phyloP scores from a whole-genome alignment of 2,113 vertebrate species.

The Platichthys stellatus region DNA sequence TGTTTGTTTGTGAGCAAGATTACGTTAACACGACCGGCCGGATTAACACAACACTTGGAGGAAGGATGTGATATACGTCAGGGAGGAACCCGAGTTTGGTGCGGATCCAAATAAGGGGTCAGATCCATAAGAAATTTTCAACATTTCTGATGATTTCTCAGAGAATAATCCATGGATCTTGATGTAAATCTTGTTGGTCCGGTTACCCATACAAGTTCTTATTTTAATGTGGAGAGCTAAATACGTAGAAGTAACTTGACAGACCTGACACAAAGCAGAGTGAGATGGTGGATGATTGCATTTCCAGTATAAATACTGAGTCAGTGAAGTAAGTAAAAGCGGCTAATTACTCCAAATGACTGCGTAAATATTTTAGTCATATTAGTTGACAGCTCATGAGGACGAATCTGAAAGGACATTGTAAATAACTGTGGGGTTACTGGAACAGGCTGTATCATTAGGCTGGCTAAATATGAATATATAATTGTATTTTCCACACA shows the following conservation, averaged over 20 bases:
- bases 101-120: too few relatives aligned
- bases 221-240: constrained; percentile 1
- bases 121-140: too few relatives aligned
- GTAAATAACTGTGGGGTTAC: constrained; percentile 11
- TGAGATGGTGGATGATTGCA: constrained; percentile 5
- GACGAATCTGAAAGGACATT: constrained; percentile 28
- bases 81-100: too few relatives aligned
- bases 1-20: too few relatives aligned
- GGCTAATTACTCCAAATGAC: constrained; percentile 47
- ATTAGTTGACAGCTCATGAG: constrained; percentile 35
- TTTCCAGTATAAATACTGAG: constrained; percentile 29
- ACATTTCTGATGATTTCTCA: too few relatives aligned
- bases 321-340: constrained; percentile 13
- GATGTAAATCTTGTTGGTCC: neutral
- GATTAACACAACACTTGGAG: too few relatives aligned
- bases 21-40: too few relatives aligned
- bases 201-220: neutral
- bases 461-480: constrained; percentile 13
- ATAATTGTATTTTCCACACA: constrained; percentile 39
- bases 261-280: constrained; percentile 18
- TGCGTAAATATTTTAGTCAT: constrained; percentile 56
- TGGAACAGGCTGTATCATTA: constrained; percentile 23
- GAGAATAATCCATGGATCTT: too few relatives aligned
- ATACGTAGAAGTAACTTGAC: neutral
- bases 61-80: too few relatives aligned